Evolutionary conservation across 1,140 invertebrate species (phyloP).

Genomic region (Hormaphis cornu): DNA sequence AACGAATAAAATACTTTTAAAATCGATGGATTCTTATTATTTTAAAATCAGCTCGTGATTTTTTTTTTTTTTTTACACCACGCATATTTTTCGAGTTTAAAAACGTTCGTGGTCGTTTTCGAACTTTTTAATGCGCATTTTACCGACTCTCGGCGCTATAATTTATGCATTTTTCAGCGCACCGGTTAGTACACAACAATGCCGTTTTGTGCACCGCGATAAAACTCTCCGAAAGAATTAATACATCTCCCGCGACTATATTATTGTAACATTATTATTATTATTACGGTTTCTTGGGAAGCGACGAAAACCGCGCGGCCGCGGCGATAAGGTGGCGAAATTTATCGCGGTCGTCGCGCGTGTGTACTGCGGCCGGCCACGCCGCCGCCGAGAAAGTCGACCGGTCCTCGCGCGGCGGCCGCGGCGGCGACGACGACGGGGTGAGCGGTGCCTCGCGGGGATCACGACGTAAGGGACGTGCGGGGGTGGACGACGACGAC

Average conservation of each 20-base stretch:
- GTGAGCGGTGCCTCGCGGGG: background rate
- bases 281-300: slow-evolving; percentile 20
- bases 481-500: background rate
- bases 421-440: background rate
- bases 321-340: slow-evolving; percentile 20
- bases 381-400: background rate
- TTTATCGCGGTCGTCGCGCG: background rate
- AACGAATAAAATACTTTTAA: too few species aligned
- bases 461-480: background rate
- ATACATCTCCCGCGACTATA: background rate
- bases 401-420: background rate
- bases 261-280: background rate
- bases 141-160: too few species aligned
- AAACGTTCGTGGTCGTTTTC: too few species aligned
- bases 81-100: too few species aligned
- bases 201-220: too few species aligned
- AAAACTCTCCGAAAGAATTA: background rate
- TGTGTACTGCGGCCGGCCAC: background rate
- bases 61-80: too few species aligned
- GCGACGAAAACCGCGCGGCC: background rate
- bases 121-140: too few species aligned
- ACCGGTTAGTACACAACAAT: too few species aligned
- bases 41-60: too few species aligned
- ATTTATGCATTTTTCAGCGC: too few species aligned
- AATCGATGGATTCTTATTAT: too few species aligned